A percentile compares a stretch with the other conserved stretches of the same genome.
Evolutionary conservation across 2,113 vertebrate genomes (phyloP).

Genomic region (Pterocles orientalis): DNA sequence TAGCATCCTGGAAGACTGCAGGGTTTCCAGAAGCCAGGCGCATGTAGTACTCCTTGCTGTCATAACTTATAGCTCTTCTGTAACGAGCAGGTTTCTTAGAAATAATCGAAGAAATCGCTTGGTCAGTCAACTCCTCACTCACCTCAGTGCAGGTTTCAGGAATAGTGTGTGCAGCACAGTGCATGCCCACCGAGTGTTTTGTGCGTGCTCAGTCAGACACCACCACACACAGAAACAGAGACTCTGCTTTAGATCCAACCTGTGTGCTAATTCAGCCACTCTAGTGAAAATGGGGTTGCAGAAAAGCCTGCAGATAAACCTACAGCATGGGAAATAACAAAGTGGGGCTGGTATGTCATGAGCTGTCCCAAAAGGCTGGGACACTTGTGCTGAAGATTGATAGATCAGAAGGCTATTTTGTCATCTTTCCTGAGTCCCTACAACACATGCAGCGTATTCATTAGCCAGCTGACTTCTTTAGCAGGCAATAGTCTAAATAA

Average conservation of each 20-base stretch:
- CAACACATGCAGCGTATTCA: not conserved
- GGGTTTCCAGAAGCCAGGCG: constrained; percentile 91
- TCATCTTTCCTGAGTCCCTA: not conserved
- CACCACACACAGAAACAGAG: not conserved
- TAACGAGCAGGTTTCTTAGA: constrained; percentile 93
- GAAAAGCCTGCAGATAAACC: not conserved
- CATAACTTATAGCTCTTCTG: constrained; percentile 93
- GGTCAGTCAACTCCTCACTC: not conserved
- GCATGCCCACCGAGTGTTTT: not conserved
- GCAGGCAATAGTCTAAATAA: not conserved
- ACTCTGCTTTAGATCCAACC: not conserved
- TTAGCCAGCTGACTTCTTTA: not conserved
- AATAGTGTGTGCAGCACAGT: not conserved
- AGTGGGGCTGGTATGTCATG: not conserved
- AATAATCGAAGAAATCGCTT: not conserved
- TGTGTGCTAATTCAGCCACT: not conserved
- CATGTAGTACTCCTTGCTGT: constrained; percentile 99
- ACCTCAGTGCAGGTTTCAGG: not conserved
- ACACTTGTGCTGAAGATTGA: not conserved
- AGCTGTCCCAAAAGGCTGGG: not conserved
- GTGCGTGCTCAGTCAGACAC: not conserved
- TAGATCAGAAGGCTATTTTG: not conserved
- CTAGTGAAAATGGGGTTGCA: not conserved
- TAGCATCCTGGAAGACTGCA: constrained; percentile 90
- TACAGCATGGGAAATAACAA: not conserved